Conservation (phyloP, 2,113 vertebrate species). For the Actenoides hombroni region DNA sequence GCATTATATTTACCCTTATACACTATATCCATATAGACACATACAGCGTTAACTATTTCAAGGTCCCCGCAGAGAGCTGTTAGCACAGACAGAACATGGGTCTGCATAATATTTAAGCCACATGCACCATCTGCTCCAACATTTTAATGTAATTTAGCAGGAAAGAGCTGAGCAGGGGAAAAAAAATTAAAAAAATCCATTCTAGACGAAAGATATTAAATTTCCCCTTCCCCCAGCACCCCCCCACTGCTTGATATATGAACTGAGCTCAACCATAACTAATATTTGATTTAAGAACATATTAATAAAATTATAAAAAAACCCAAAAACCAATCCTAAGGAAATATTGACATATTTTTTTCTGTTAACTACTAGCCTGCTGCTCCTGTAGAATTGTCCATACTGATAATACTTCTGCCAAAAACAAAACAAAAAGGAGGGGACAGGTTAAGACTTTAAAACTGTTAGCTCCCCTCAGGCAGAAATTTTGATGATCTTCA, state of each 20-base stretch:
- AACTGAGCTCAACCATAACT: conserved; percentile 29
- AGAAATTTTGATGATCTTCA: neutral
- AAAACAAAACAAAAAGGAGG: neutral
- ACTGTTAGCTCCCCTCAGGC: neutral
- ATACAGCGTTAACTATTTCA: conserved; percentile 44
- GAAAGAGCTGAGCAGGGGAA: neutral
- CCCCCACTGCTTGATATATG: conserved; percentile 37
- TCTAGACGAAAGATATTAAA: conserved; percentile 25
- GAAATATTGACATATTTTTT: conserved; percentile 4
- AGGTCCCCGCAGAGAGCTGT: conserved; percentile 36
- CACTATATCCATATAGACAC: neutral
- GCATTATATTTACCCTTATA: conserved; percentile 13
- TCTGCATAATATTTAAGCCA: conserved; percentile 14
- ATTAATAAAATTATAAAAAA: neutral
- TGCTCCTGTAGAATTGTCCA: neutral
- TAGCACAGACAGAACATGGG: conserved; percentile 36
- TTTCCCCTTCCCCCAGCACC: conserved; percentile 9
- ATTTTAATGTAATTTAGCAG: conserved; percentile 57
- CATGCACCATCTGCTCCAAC: conserved; percentile 58
- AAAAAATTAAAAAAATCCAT: neutral
- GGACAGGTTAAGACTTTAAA: neutral
- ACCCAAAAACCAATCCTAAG: neutral
- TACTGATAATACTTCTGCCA: neutral
- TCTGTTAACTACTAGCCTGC: neutral
- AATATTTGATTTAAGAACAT: conserved; percentile 34